Evolutionary conservation across 2,797 vertebrate genomes (phyloP), one percentile per base, ranked within the genome.

Genomic region (Micromesistius poutassou): DNA sequence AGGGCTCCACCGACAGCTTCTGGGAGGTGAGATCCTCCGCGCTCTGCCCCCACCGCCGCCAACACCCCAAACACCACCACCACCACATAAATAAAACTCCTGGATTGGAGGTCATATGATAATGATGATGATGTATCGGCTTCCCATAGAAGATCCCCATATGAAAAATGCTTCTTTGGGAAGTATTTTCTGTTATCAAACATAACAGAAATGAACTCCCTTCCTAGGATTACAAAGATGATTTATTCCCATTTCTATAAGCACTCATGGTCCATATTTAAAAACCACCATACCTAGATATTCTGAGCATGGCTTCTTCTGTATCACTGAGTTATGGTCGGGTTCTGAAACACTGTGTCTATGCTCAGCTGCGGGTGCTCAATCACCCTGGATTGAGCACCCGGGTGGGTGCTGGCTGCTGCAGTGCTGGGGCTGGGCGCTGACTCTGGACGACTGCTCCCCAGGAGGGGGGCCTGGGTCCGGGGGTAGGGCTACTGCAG

Each of bases 1-100:
- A 97, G 92, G 94, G 89, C 72, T 97, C 96, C 0, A 12, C 25
- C 10, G 97, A 98, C 94, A 98, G 97, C 91, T 99, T 99, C 92
- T 98, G 97, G 97, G 97, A 99, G 97, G 97, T 98, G 90, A 95
- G 91, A 62, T 30, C 70, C 70, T 22, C 14, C 68, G 62, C 71
- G 12, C 30, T 82, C 83, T 81, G 30, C 7, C 62, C 2, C 62
- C 62, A 66, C n/a, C 62, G 3, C 62, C n/a, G 28, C 62, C 62
- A 66, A 8, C 10, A 25, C 3, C 8, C 5, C 55, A 0, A 25
- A n/a, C 22, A 62, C 55, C n/a, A 25, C n/a, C 2, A 62, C 22
- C 6, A 55, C 16, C 16, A 62, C 55, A 66, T 28, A 62, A 28
- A 12, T 28, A 28, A 0, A 9, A 28, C n/a, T 66, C 62, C 62